Percentiles rank a stretch among this genome's conserved stretches.
These are phyloP conservation scores for Eledona agricola DNA, from an alignment of 2,888 invertebrate species.

Conservation along the genomic window DNA sequence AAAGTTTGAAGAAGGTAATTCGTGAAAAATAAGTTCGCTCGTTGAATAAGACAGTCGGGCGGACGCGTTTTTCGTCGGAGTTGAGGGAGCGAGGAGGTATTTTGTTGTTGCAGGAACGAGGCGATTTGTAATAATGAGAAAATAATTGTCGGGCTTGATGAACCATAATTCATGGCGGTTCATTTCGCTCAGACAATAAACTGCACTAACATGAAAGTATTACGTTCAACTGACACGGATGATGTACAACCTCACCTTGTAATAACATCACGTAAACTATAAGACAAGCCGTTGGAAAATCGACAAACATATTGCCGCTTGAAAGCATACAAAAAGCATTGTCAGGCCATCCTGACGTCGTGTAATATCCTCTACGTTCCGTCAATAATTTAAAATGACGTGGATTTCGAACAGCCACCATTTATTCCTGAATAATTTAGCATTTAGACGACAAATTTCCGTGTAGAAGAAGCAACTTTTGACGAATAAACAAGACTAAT, in stretches of 20 bases:
- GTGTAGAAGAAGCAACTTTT: slow-evolving; percentile 2
- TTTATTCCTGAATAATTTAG: slow-evolving; percentile 36
- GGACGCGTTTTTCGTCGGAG: slow-evolving; percentile 2
- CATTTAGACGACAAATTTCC: slow-evolving; percentile 32
- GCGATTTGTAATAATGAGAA: slow-evolving; percentile 21
- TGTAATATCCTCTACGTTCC: slow-evolving; percentile 38
- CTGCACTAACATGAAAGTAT: slow-evolving; percentile 52
- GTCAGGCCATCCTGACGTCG: slow-evolving; percentile 36
- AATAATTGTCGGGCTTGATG: slow-evolving; percentile 29
- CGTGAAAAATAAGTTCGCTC: slow-evolving; percentile 5
- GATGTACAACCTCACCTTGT: slow-evolving; percentile 56
- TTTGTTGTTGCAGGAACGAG: slow-evolving; percentile 8
- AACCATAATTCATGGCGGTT: slow-evolving; percentile 45
- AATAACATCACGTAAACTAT: slow-evolving; percentile 59
- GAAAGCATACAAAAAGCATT: slow-evolving; percentile 48
- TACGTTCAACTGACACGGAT: slow-evolving; percentile 54
- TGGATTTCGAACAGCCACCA: slow-evolving; percentile 32
- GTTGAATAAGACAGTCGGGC: slow-evolving; percentile 21
- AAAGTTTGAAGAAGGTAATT: slow-evolving; percentile 3
- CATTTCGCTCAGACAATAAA: slow-evolving; percentile 50
- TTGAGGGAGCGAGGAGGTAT: slow-evolving; percentile 1
- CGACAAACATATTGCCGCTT: slow-evolving; percentile 53
- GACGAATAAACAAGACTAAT: slow-evolving; percentile 30
- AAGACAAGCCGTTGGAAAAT: slow-evolving; percentile 53
- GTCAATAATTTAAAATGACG: slow-evolving; percentile 41